A percentile compares a stretch with the other conserved stretches of the same genome.
Evolutionary conservation across 2,113 vertebrate genomes (phyloP).

Genomic region (Xyrauchen texanus): DNA sequence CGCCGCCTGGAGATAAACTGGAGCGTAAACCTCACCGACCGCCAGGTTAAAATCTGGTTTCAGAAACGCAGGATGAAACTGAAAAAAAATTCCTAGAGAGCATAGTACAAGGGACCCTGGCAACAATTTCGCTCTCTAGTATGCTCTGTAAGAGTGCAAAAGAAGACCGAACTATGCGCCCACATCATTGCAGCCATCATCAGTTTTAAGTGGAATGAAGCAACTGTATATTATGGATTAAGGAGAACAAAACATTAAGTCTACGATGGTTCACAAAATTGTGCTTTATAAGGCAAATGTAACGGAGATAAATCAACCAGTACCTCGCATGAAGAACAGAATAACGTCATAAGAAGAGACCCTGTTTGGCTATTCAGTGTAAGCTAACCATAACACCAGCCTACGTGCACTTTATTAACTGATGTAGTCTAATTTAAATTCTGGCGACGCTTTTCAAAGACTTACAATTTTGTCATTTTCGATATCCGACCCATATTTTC

Average conservation of each 20-base stretch:
- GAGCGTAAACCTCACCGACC: slow-evolving; percentile 44
- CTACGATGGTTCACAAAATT: no score
- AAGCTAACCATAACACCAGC: not conserved
- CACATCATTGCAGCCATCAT: no score
- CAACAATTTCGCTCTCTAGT: slow-evolving; percentile 42
- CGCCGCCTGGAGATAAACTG: slow-evolving; percentile 72
- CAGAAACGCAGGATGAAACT: slow-evolving; percentile 60
- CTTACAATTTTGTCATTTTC: not conserved
- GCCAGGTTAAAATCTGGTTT: slow-evolving; percentile 61
- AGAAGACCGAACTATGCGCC: not conserved
- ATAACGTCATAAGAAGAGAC: not conserved
- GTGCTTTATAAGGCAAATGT: no score
- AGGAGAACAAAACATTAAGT: not conserved
- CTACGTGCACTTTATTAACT: not conserved
- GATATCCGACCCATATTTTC: not conserved
- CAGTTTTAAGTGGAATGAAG: slow-evolving; percentile 7
- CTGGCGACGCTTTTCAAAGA: not conserved
- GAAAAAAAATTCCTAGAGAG: slow-evolving; percentile 48
- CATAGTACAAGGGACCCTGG: slow-evolving; percentile 39
- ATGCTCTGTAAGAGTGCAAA: not conserved
- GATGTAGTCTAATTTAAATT: not conserved
- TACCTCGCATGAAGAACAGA: slow-evolving; percentile 3
- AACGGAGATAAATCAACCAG: not conserved
- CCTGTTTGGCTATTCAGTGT: not conserved
- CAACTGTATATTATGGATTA: slow-evolving; percentile 9